A percentile compares a stretch with the other conserved stretches of the same genome.
Evolutionary conservation across 2,888 invertebrate genomes (phyloP).

Genomic region (Calameuta filiformis): DNA sequence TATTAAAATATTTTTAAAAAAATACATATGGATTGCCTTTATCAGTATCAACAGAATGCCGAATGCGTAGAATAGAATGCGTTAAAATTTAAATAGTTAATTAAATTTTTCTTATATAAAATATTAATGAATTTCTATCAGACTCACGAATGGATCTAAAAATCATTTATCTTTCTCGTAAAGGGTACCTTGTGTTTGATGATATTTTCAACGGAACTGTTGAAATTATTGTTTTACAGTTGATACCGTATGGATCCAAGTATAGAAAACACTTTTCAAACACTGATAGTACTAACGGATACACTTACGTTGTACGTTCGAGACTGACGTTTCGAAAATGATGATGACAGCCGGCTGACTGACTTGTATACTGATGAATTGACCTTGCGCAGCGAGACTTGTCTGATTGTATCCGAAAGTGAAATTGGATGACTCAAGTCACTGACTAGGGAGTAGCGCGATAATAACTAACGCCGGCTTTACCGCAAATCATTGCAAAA

Average conservation of each 20-base stretch:
- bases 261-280: background rate
- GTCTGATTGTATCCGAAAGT: background rate
- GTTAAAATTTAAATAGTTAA: background rate
- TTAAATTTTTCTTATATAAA: background rate
- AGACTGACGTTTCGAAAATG: background rate
- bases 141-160: background rate
- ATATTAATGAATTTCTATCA: background rate
- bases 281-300: background rate
- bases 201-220: background rate
- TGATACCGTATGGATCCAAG: background rate
- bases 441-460: background rate
- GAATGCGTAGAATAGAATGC: background rate
- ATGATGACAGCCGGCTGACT: background rate
- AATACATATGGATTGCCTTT: background rate
- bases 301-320: background rate
- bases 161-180: background rate
- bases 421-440: background rate
- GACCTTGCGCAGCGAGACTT: background rate
- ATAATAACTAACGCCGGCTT: background rate
- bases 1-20: background rate
- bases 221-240: too few species aligned
- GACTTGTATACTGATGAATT: background rate
- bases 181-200: background rate
- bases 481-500: constrained; percentile 1
- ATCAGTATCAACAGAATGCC: background rate